Percentiles rank a stretch among this genome's conserved stretches.
Conservation (phyloP, 1,140 invertebrate species). For the Leptopilina boulardi region DNA sequence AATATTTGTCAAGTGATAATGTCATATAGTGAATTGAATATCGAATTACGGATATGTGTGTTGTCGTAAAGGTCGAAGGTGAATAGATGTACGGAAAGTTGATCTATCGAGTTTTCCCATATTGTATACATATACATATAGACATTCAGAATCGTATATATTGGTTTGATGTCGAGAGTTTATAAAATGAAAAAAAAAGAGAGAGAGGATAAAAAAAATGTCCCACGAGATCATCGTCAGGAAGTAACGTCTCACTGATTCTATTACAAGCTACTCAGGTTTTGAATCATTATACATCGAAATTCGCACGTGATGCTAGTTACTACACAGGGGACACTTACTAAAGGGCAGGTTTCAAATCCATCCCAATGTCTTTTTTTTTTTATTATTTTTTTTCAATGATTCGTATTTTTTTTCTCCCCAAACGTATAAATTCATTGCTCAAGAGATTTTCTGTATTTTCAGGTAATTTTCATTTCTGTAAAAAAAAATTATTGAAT, state of each 20-base stretch:
- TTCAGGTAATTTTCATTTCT: background rate
- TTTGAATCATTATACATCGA: conserved; percentile 24
- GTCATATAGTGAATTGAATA: background rate
- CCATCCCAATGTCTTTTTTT: background rate
- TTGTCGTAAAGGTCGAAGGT: conserved; percentile 18
- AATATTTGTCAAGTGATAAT: conserved; percentile 29
- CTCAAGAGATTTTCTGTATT: background rate
- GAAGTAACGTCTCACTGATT: conserved; percentile 22
- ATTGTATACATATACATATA: background rate
- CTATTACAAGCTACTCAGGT: conserved; percentile 24
- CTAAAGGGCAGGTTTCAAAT: background rate
- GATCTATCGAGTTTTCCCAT: conserved; percentile 8
- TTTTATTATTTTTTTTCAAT: conserved; percentile 2
- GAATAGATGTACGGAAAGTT: conserved; percentile 13
- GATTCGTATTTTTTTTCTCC: background rate
- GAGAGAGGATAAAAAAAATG: background rate
- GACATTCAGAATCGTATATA: background rate
- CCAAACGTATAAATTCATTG: too few species aligned
- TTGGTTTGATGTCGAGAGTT: conserved; percentile 6
- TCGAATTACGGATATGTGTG: conserved; percentile 14
- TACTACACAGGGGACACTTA: background rate
- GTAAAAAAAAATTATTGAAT: background rate
- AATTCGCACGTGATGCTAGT: background rate
- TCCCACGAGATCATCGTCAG: background rate
- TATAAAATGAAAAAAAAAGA: conserved; percentile 20